These are phyloP conservation scores for Poecilobothrus nobilitatus DNA, from an alignment of 2,888 invertebrate species.

Conservation along the genomic window DNA sequence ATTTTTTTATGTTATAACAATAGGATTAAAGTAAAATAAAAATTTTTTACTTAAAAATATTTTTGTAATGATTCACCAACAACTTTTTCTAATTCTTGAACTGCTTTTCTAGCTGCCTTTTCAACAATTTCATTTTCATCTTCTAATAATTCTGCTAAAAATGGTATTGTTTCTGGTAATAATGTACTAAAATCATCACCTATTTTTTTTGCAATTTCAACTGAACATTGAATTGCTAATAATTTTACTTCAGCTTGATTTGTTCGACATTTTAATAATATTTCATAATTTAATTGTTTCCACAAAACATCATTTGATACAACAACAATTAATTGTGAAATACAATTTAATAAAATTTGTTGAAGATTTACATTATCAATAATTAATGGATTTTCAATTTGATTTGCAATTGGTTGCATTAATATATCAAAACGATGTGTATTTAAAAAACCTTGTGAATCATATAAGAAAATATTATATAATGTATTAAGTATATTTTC, in stretches of 20 bases:
- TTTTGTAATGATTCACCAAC: conserved; percentile 85
- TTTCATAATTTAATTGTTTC: conserved; percentile 84
- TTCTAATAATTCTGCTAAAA: conserved; percentile 86
- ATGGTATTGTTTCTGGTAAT: conserved; percentile 87
- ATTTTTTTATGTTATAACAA: too few relatives aligned
- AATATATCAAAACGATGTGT: conserved; percentile 75
- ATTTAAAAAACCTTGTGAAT: conserved; percentile 74
- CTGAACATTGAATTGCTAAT: conserved; percentile 60
- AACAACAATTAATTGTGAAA: conserved; percentile 74
- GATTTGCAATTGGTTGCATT: conserved; percentile 82
- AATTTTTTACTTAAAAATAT: conserved; percentile 56
- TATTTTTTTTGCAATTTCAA: conserved; percentile 71
- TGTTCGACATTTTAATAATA: conserved; percentile 77
- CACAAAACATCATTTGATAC: conserved; percentile 78
- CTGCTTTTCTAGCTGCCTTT: conserved; percentile 65
- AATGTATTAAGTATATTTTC: conserved; percentile 68
- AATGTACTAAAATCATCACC: conserved; percentile 83
- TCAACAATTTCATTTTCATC: conserved; percentile 80
- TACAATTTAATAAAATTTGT: conserved; percentile 61
- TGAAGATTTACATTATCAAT: conserved; percentile 50
- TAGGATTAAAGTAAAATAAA: too few relatives aligned
- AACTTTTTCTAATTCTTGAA: conserved; percentile 75
- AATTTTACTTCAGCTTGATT: conserved; percentile 64
- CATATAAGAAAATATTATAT: conserved; percentile 68
- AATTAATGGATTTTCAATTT: conserved; percentile 63